A percentile compares a stretch with the other conserved stretches of the same genome.
phyloP scores from a whole-genome alignment of 2,113 vertebrate species.

The Plecotus auritus region DNA sequence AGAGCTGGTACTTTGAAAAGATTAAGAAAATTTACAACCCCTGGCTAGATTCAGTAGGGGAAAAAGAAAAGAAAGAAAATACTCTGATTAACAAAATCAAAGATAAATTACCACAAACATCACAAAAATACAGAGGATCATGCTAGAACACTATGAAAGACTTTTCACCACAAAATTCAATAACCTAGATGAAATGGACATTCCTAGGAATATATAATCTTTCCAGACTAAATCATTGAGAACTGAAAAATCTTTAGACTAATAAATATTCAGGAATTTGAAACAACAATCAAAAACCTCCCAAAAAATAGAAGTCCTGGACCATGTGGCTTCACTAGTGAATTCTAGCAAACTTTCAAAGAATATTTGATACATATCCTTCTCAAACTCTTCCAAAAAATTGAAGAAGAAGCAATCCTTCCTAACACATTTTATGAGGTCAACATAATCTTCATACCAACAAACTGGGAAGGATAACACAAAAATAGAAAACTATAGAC shows the following conservation, averaged over 20 bases:
- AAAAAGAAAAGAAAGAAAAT: no score
- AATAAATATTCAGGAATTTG: background rate
- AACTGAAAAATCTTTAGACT: background rate
- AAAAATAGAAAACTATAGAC: background rate
- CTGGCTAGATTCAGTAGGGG: background rate
- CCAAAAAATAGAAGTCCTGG: background rate
- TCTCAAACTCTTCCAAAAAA: background rate
- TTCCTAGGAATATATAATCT: background rate
- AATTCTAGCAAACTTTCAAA: background rate
- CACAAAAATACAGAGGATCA: background rate
- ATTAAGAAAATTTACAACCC: background rate
- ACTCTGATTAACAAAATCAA: background rate
- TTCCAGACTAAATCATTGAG: background rate
- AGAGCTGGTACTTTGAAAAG: background rate
- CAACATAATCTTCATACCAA: background rate
- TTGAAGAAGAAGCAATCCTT: background rate
- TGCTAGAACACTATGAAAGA: background rate
- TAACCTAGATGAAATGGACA: background rate
- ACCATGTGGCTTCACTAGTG: background rate
- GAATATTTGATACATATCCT: background rate
- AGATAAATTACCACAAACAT: background rate
- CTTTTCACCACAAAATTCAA: background rate
- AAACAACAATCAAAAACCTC: background rate
- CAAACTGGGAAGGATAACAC: background rate
- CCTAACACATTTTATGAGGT: background rate